A percentile compares a stretch with the other conserved stretches of the same genome.
Evolutionary conservation across 2,888 invertebrate species (phyloP).

Genomic region (Tineola bisselliella): DNA sequence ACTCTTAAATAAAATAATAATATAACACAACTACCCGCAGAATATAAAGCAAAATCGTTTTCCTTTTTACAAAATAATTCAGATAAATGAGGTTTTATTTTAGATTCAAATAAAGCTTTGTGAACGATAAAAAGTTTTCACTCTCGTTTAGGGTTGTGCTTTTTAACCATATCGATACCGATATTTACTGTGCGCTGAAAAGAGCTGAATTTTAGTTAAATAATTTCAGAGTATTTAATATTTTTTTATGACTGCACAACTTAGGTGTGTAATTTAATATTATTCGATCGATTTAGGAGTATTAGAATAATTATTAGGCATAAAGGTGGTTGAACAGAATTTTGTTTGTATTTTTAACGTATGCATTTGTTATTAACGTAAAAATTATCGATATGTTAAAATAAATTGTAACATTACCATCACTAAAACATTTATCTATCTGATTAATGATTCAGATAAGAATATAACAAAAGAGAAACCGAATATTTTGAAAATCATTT

Average conservation of each 20-base stretch:
- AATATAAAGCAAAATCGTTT: not conserved
- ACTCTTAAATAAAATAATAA: no score
- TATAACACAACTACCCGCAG: not conserved
- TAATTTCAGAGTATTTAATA: no score
- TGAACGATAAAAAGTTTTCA: conserved; percentile 9
- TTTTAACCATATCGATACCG: not conserved
- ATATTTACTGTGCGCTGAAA: no score
- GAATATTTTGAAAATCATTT: not conserved
- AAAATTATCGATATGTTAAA: not conserved
- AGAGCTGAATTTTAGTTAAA: no score
- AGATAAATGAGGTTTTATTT: conserved; percentile 10
- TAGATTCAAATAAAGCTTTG: conserved; percentile 8
- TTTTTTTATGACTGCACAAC: no score
- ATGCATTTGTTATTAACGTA: no score
- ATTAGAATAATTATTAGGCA: no score
- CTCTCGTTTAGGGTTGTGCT: not conserved
- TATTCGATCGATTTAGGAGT: no score
- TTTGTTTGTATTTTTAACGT: no score
- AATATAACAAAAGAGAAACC: conserved; percentile 4
- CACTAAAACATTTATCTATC: conserved; percentile 7
- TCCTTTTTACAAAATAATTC: conserved; percentile 2
- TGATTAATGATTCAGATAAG: conserved; percentile 10
- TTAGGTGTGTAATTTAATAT: no score
- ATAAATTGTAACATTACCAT: not conserved
- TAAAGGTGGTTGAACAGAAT: no score